Evolutionary conservation across 2,797 vertebrate genomes (phyloP).

Genomic region (Lemur catta): DNA sequence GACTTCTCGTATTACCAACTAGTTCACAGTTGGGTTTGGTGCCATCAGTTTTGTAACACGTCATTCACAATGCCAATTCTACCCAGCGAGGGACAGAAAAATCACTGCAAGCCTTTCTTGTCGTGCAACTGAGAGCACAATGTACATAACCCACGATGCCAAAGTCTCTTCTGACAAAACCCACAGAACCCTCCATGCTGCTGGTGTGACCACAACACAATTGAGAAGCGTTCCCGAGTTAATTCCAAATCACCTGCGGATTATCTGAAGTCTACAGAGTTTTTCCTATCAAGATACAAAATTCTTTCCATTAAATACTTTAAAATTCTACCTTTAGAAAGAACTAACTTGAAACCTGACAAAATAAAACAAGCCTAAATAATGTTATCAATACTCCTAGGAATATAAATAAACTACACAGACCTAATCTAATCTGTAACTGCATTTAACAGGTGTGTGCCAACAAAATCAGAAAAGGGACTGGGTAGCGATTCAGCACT

Average conservation of each 20-base stretch:
- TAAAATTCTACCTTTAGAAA: constrained; percentile 67
- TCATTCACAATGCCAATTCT: background rate
- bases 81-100: background rate
- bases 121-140: background rate
- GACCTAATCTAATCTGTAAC: constrained; percentile 71
- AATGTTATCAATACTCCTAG: constrained; percentile 69
- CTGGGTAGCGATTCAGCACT: background rate
- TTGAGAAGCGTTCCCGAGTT: background rate
- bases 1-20: background rate
- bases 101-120: background rate
- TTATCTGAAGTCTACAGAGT: background rate
- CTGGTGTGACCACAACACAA: rapidly evolving
- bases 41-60: background rate
- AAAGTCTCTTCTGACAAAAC: background rate
- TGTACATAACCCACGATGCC: rapidly evolving
- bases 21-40: background rate
- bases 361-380: constrained; percentile 75
- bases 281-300: background rate
- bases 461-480: constrained; percentile 46
- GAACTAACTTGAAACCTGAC: constrained; percentile 61
- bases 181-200: background rate
- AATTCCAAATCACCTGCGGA: background rate
- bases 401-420: constrained; percentile 77
- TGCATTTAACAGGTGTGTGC: constrained; percentile 52
- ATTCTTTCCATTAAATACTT: constrained; percentile 57